Evolutionary conservation across 1,140 invertebrate species (phyloP), one percentile per base, ranked within the genome.

Genomic region (Drosophila tropicalis): DNA sequence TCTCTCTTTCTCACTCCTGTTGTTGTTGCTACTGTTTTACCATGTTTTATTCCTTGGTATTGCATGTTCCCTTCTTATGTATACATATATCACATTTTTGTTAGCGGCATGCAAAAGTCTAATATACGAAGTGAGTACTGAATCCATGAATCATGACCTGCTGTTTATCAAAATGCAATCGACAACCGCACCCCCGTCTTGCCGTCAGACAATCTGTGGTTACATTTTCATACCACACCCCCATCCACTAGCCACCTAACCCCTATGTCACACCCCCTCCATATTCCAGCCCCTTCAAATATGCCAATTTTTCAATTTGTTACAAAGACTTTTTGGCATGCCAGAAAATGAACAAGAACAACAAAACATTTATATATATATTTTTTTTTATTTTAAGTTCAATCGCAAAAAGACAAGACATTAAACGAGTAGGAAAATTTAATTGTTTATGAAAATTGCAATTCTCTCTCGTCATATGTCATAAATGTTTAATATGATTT

Each of bases 281-380:
- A 17, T 36, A 17, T 6, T 29, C 29, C 29, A 5, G 5, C 12
- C 36, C 32, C 36, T 66, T 67, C 67, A 68, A 58, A 58, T 58
- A 58, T 58, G 56, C 68, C 76, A 78, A 78, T 75, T 78, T 78
- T 78, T 78, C 76, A 75, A 78, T 78, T 78, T 78, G 68, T 78
- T 70, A 70, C 57, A 58, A 58, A 58, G 17, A 22, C 19, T 12
- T 39, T 19, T 58, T 19, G 56, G 56, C 56, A 58, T 58, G 56
- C 15, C 56, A 58, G 15, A 19, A 32, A 57, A 40, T n/a, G 32
- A 61, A 36, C 6, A 39, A 41, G 4, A 61, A 34, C 29, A 19
- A 61, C 17, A 2, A 58, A 0, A 13, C 1, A 56, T 5, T 5
- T 5, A 7, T 10, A 15, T 5, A 10, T 15, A 15, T 34, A 3